Evolutionary conservation across 2,113 vertebrate species (phyloP).

Genomic region (Sylvietta virens): DNA sequence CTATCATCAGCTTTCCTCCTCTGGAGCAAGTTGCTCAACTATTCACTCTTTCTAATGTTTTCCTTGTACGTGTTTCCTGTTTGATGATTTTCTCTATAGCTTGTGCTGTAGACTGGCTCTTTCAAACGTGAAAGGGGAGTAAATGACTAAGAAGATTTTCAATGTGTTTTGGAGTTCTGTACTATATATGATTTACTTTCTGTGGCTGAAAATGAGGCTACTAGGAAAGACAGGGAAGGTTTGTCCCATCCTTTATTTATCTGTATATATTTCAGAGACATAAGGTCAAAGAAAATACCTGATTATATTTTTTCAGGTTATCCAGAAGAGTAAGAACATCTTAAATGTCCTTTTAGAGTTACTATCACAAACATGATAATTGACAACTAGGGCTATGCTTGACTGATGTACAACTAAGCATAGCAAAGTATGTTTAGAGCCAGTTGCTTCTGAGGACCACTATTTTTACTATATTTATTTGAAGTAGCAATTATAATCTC

Average conservation of each 20-base stretch:
- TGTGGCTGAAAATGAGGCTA: not conserved
- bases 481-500: not conserved
- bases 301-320: not conserved
- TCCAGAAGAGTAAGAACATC: not conserved
- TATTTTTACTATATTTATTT: not conserved
- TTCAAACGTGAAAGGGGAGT: not conserved
- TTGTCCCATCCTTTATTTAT: not conserved
- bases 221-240: not conserved
- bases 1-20: not conserved
- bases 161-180: not conserved
- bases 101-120: not conserved
- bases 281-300: not conserved
- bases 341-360: not conserved
- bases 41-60: not conserved
- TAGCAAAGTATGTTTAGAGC: not conserved
- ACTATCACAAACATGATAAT: not conserved
- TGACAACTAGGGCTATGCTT: not conserved
- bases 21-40: not conserved
- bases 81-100: not conserved
- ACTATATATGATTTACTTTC: not conserved
- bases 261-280: not conserved
- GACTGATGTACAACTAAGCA: not conserved
- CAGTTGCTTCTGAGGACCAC: not conserved
- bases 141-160: not conserved
- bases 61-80: not conserved